These are phyloP conservation scores for Caenorhabditis sp. DNA, from an alignment of 2,888 invertebrate genomes.

Conservation along the genomic window DNA sequence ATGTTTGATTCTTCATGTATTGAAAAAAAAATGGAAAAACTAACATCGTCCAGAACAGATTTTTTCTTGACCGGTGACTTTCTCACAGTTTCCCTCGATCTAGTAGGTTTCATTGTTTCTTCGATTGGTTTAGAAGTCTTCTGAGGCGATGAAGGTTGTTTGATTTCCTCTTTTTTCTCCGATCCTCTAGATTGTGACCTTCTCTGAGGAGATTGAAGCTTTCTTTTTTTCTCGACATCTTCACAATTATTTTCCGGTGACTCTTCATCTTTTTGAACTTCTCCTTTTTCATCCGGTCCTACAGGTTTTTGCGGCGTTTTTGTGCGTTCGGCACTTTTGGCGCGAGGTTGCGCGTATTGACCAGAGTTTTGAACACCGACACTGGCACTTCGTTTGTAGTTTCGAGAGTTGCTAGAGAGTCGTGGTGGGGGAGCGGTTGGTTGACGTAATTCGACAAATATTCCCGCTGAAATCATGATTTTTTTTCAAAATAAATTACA, in stretches of 20 bases:
- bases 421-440: constrained; percentile 71
- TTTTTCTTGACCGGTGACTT: constrained; percentile 21
- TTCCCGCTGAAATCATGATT: constrained; percentile 63
- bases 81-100: constrained; percentile 2
- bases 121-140: constrained; percentile 7
- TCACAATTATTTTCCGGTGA: constrained; percentile 3
- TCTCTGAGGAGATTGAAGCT: constrained; percentile 12
- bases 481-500: not conserved
- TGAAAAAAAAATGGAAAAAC: too few species aligned
- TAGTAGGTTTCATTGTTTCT: not conserved
- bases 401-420: constrained; percentile 70
- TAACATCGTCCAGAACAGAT: constrained; percentile 30
- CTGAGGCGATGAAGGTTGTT: constrained; percentile 5
- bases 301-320: not conserved
- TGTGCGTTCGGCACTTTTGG: constrained; percentile 50
- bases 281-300: constrained; percentile 4
- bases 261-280: constrained; percentile 2
- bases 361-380: constrained; percentile 53
- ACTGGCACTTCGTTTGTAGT: constrained; percentile 64
- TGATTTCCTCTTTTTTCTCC: not conserved
- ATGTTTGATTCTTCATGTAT: not conserved
- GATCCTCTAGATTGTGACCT: constrained; percentile 1
- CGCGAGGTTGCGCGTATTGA: constrained; percentile 26
- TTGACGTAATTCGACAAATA: constrained; percentile 71
- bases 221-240: not conserved